A percentile compares a stretch with the other conserved stretches of the same genome.
phyloP scores from a whole-genome alignment of 2,113 vertebrate genomes.

The Chloropsis hardwickii region DNA sequence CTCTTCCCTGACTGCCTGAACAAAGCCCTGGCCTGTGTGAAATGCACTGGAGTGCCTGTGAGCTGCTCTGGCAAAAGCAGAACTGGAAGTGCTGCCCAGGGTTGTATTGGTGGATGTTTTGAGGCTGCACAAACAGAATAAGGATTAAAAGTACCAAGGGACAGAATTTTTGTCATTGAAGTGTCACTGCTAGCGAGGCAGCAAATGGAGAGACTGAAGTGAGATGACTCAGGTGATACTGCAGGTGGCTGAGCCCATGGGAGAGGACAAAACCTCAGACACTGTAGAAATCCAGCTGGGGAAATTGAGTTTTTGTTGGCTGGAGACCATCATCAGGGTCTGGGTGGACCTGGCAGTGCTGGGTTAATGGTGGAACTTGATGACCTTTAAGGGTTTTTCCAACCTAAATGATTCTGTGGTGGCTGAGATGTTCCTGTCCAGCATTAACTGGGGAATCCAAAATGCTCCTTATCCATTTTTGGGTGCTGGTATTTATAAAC shows the following conservation, averaged over 20 bases:
- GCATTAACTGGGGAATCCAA: background rate
- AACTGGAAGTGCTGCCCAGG: background rate
- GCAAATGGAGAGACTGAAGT: background rate
- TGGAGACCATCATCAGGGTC: background rate
- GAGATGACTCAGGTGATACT: background rate
- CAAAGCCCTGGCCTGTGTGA: background rate
- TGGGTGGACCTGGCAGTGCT: background rate
- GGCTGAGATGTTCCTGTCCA: rapidly evolving
- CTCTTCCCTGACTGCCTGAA: background rate
- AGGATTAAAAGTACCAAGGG: background rate
- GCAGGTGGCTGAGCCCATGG: background rate
- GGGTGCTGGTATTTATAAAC: background rate
- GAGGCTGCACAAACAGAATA: background rate
- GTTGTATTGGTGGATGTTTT: background rate
- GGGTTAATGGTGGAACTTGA: background rate
- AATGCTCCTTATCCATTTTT: background rate
- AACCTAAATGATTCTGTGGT: background rate
- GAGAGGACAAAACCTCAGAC: background rate
- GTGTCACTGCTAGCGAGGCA: background rate
- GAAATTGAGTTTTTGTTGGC: background rate
- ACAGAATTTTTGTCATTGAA: background rate
- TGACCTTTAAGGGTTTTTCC: background rate
- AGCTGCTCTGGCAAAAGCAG: background rate
- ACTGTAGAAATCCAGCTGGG: background rate
- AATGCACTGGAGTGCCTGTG: background rate